phyloP scores from a whole-genome alignment of 2,888 invertebrate genomes.

The Rhingia rostrata region DNA sequence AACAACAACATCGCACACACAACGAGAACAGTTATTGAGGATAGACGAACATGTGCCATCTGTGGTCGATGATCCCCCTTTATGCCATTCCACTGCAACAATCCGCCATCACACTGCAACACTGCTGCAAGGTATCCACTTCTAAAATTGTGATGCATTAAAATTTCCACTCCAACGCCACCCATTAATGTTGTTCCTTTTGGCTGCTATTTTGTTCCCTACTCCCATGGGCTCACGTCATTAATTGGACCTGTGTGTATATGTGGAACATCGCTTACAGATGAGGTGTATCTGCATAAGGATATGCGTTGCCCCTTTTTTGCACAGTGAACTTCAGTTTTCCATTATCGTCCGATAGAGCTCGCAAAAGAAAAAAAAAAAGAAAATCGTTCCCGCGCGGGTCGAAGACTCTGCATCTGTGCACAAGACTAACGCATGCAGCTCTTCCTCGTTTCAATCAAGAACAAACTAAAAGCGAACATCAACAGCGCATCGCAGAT shows the following conservation, averaged over 20 bases:
- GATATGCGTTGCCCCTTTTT: conserved; percentile 49
- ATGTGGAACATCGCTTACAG: conserved; percentile 28
- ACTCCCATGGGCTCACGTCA: conserved; percentile 59
- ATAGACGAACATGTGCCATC: conserved; percentile 68
- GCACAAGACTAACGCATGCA: conserved; percentile 14
- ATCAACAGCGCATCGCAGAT: conserved; percentile 52
- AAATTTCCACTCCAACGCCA: conserved; percentile 71
- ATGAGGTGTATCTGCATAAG: conserved; percentile 62
- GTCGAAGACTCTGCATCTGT: neutral
- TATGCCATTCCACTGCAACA: conserved; percentile 18
- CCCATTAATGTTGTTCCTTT: conserved; percentile 63
- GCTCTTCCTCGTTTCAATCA: conserved; percentile 34
- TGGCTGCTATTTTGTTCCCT: conserved; percentile 48
- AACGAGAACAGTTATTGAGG: conserved; percentile 70
- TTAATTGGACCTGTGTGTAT: conserved; percentile 59
- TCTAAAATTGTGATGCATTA: conserved; percentile 58
- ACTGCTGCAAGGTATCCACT: conserved; percentile 14
- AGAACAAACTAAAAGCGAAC: conserved; percentile 40
- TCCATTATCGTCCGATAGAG: conserved; percentile 66
- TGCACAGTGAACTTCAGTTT: conserved; percentile 55
- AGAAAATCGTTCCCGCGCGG: conserved; percentile 2
- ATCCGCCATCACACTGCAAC: neutral
- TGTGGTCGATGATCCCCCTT: conserved; percentile 59
- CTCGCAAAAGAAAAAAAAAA: conserved; percentile 20
- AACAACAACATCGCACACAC: conserved; percentile 53